phyloP scores from a whole-genome alignment of 2,113 vertebrate genomes.

The Podarcis raffonei region DNA sequence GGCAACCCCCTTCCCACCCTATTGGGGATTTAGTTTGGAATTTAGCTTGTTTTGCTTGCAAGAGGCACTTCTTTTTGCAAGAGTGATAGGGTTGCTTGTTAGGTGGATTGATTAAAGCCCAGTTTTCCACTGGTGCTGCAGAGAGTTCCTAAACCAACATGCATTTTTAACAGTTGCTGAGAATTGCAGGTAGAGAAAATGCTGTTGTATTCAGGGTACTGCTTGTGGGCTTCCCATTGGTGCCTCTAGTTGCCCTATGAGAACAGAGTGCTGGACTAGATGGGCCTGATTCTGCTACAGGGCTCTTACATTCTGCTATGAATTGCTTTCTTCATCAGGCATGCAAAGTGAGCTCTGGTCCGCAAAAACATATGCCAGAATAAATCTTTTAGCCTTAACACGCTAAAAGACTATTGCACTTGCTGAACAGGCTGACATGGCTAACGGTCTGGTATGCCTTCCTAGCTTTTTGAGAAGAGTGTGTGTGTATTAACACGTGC shows the following conservation, averaged over 20 bases:
- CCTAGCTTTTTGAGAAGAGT: too few relatives aligned
- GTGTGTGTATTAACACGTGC: too few relatives aligned
- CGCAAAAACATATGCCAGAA: background rate
- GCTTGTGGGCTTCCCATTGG: too few relatives aligned
- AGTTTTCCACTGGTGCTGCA: background rate
- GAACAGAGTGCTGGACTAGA: too few relatives aligned
- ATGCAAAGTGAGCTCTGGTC: background rate
- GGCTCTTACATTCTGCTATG: too few relatives aligned
- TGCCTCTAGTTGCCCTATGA: too few relatives aligned
- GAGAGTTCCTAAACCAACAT: background rate
- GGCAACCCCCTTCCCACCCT: background rate
- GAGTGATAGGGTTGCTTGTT: too few relatives aligned
- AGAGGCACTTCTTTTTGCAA: background rate
- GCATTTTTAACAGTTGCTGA: too few relatives aligned
- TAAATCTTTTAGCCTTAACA: background rate
- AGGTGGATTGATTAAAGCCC: background rate
- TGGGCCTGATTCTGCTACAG: too few relatives aligned
- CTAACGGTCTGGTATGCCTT: background rate
- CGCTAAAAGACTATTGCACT: background rate
- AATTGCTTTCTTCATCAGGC: background rate
- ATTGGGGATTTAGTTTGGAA: background rate
- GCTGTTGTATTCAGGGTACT: too few relatives aligned
- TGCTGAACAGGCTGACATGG: background rate
- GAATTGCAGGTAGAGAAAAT: too few relatives aligned
- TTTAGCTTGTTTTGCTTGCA: too few relatives aligned